Evolutionary conservation across 2,797 vertebrate genomes (phyloP), one percentile per base, ranked within the genome.

Genomic region (Chromis chromis): DNA sequence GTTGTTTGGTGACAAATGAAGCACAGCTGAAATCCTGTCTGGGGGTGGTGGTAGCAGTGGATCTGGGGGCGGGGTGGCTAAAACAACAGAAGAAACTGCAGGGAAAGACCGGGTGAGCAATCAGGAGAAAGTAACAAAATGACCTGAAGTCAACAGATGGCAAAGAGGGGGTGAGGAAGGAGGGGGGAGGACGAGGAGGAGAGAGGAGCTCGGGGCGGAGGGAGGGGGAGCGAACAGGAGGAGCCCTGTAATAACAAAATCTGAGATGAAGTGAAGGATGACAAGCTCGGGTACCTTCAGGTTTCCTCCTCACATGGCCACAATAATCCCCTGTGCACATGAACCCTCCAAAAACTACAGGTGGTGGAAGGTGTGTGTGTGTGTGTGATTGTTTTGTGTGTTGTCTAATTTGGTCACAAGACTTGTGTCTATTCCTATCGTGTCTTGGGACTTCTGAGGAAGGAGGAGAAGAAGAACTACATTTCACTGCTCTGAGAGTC

Each of bases 61-160:
- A 70, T 72, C 36, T 70, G 17, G 56, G 40, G 25, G 22, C 0
- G 50, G 13, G 62, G 56, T 0, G 33, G 54, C 11, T 59, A 69
- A 80, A 71, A 85, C 65, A 71, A 66, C 60, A 76, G 60, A 74
- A 63, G 66, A 78, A 52, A 70, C 63, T 58, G 67, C 53, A 69
- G 74, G 73, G 70, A 75, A 74, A 84, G 70, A 66, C 57, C 4
- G 39, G 21, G 72, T 67, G 85, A 86, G 80, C 75, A 80, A 84
- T 82, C 70, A 75, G 62, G 78, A 85, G 85, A 91, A 86, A 87
- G 84, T 79, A 79, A 83, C 70, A 78, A 83, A 85, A 87, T 69
- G 74, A 91, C 83, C 86, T 57, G 22, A 91, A 86, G 88, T 86
- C 79, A 92, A 86, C 93, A 91, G 90, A 94, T 91, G 91, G 91